Evolutionary conservation across 2,888 invertebrate species (phyloP).

Genomic region (Urechis unicinctus): DNA sequence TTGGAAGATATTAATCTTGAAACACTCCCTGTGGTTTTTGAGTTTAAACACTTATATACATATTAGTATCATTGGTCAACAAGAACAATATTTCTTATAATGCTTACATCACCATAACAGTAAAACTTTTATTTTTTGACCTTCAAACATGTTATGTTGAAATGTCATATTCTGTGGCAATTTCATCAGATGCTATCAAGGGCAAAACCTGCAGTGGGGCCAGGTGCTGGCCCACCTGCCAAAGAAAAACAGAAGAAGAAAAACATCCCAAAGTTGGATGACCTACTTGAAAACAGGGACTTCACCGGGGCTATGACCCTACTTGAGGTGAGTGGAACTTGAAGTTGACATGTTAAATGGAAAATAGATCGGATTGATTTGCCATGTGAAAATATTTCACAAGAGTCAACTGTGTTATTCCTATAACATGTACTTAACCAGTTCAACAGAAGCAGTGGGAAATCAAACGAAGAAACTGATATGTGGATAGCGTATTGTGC

Average conservation of each 20-base stretch:
- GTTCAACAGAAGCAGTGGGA: constrained; percentile 57
- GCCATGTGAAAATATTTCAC: too few species aligned
- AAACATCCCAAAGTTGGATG: constrained; percentile 69
- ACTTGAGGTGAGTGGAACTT: constrained; percentile 57
- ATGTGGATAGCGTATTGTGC: constrained; percentile 92
- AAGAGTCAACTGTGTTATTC: too few species aligned
- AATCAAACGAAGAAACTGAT: constrained; percentile 57
- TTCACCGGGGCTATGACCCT: constrained; percentile 90
- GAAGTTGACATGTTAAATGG: neutral
- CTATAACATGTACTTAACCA: constrained; percentile 27
- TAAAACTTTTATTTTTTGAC: too few species aligned
- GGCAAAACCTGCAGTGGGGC: constrained; percentile 48
- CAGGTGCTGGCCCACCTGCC: constrained; percentile 32
- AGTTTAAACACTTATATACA: too few species aligned
- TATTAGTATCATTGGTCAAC: too few species aligned
- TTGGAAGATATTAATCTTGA: too few species aligned
- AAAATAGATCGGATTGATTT: too few species aligned
- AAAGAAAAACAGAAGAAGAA: constrained; percentile 47
- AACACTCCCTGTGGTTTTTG: too few species aligned
- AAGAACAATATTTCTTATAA: too few species aligned
- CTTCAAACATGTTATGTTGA: too few species aligned
- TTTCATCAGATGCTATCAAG: constrained; percentile 48
- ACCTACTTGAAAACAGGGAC: constrained; percentile 81
- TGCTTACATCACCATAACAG: too few species aligned
- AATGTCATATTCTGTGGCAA: too few species aligned